Percentiles rank a stretch among this genome's conserved stretches.
phyloP scores from a whole-genome alignment of 2,113 vertebrate species.

The Benthochromis sp. region DNA sequence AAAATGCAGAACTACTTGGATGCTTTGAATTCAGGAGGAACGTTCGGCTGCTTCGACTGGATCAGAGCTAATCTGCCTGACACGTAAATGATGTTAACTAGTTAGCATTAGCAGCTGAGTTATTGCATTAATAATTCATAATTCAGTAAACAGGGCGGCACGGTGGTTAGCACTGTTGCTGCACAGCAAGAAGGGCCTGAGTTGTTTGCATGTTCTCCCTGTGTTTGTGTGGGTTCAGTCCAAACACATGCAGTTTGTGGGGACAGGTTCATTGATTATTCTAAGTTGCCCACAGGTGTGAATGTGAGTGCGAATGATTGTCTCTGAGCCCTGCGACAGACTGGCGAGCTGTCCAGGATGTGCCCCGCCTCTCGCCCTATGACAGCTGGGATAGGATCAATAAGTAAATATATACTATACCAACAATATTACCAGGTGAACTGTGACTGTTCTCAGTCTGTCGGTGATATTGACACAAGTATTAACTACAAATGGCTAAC shows the following conservation, averaged over 20 bases:
- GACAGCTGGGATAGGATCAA: neutral
- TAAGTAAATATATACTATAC: neutral
- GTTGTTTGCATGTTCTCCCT: neutral
- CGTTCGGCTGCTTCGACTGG: fast-evolving
- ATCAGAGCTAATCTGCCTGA: neutral
- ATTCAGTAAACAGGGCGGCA: neutral
- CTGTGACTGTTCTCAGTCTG: neutral
- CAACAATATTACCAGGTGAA: fast-evolving
- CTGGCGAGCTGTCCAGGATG: neutral
- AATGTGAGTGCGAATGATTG: neutral
- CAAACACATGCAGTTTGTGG: neutral
- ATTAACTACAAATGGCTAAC: neutral
- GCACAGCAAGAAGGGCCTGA: neutral
- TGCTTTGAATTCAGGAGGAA: neutral
- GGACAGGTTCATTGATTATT: neutral
- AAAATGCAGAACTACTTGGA: fast-evolving
- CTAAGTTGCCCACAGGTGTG: neutral
- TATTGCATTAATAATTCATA: fast-evolving
- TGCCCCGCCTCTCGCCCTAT: neutral
- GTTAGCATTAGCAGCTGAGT: neutral
- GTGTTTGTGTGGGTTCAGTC: neutral
- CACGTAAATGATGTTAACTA: neutral
- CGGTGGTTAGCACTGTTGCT: fast-evolving
- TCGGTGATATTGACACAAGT: neutral
- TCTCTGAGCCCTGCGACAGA: neutral